Evolutionary conservation across 1,140 invertebrate genomes (phyloP).

Genomic region (Copidosoma floridanum): DNA sequence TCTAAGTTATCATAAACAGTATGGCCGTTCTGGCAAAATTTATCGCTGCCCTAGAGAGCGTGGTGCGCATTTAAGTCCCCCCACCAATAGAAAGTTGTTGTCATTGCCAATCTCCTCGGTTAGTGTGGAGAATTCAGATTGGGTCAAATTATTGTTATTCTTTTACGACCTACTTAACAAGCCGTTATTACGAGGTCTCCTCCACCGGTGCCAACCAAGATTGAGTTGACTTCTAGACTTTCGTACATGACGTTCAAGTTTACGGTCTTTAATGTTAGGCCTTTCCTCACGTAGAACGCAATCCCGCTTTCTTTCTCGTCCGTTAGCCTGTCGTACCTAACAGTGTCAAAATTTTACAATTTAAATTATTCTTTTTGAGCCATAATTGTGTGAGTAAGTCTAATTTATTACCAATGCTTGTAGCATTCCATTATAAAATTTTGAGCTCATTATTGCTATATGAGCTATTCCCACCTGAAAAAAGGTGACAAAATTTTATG

Average conservation of each 20-base stretch:
- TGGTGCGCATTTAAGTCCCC: conserved; percentile 24
- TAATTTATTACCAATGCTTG: neutral
- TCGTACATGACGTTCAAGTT: neutral
- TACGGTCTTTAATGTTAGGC: neutral
- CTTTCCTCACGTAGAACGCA: neutral
- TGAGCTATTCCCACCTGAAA: too few relatives aligned
- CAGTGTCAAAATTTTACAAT: neutral
- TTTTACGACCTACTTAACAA: neutral
- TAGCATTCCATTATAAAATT: neutral
- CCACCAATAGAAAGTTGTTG: conserved; percentile 7
- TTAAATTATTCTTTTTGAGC: neutral
- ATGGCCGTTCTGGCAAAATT: neutral
- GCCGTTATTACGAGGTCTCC: neutral
- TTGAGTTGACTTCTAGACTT: neutral
- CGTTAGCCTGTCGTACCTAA: neutral
- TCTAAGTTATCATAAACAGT: neutral
- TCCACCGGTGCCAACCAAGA: neutral
- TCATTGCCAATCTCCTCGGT: neutral
- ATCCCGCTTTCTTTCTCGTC: neutral
- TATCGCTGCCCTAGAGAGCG: conserved; percentile 3
- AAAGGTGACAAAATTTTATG: too few relatives aligned
- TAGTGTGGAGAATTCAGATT: neutral
- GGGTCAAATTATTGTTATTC: neutral
- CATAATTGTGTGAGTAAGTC: neutral
- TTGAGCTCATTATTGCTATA: neutral